A percentile compares a stretch with the other conserved stretches of the same genome.
Evolutionary conservation across 2,888 invertebrate species (phyloP).

Genomic region (Anorthoa munda): DNA sequence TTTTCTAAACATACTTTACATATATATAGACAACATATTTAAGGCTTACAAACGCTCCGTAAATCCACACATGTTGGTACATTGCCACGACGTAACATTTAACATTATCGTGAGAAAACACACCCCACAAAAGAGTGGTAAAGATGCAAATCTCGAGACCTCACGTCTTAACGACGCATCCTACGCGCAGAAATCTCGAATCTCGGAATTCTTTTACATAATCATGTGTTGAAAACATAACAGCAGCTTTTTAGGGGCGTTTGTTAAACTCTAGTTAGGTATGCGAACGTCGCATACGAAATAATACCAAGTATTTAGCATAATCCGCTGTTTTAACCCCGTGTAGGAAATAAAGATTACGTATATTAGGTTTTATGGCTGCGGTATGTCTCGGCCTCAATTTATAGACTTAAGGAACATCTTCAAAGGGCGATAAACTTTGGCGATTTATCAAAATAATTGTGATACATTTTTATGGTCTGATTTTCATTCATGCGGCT

Average conservation of each 20-base stretch:
- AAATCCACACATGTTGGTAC: slow-evolving; percentile 9
- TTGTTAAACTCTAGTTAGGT: slow-evolving; percentile 83
- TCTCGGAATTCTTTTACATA: slow-evolving; percentile 89
- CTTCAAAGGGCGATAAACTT: slow-evolving; percentile 68
- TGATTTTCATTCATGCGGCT: slow-evolving; percentile 57
- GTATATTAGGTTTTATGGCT: slow-evolving; percentile 70
- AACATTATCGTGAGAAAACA: slow-evolving; percentile 79
- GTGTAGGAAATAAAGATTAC: slow-evolving; percentile 76
- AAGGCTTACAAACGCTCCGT: slow-evolving; percentile 22
- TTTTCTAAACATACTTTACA: neutral
- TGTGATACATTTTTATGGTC: slow-evolving; percentile 65
- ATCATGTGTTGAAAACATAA: slow-evolving; percentile 90
- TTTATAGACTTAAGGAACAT: slow-evolving; percentile 69
- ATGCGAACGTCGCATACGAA: slow-evolving; percentile 78
- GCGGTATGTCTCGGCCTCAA: slow-evolving; percentile 61
- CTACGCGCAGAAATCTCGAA: slow-evolving; percentile 83
- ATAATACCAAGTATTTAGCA: slow-evolving; percentile 87
- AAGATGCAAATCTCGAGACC: slow-evolving; percentile 85
- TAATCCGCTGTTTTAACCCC: slow-evolving; percentile 82
- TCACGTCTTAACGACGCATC: slow-evolving; percentile 87
- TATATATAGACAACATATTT: neutral
- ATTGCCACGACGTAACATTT: slow-evolving; percentile 63
- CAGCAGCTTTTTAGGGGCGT: slow-evolving; percentile 87
- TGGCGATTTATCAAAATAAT: slow-evolving; percentile 63
- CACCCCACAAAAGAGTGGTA: slow-evolving; percentile 80